Conservation (phyloP, 53 echinoderm and acorn worm genomes). For the Patiria pectinifera region DNA sequence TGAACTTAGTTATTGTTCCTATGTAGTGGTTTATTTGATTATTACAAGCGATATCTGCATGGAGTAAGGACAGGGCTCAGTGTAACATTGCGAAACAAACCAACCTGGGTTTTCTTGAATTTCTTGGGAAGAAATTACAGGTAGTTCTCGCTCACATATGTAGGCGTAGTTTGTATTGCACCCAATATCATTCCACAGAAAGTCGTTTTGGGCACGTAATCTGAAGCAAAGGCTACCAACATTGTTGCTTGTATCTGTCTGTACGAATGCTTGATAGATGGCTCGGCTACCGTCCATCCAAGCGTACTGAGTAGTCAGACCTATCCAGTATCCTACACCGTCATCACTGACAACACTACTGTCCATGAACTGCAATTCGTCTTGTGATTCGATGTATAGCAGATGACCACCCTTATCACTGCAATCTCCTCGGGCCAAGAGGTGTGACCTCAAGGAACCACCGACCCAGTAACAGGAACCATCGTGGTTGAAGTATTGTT, state of each 20-base stretch:
- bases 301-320: background rate
- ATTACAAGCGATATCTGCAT: too few relatives aligned
- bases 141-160: background rate
- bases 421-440: background rate
- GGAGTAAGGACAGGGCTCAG: too few relatives aligned
- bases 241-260: background rate
- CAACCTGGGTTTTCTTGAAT: background rate
- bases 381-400: background rate
- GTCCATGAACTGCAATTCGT: background rate
- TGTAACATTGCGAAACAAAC: background rate
- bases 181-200: background rate
- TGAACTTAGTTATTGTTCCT: too few relatives aligned
- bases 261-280: background rate
- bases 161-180: slow-evolving; percentile 2
- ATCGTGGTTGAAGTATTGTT: background rate
- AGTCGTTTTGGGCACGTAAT: background rate
- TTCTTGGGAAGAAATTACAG: background rate
- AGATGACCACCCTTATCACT: background rate
- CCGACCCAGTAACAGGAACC: background rate
- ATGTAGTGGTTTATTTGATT: too few relatives aligned
- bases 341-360: background rate
- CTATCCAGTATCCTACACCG: background rate
- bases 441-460: background rate
- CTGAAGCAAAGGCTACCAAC: background rate
- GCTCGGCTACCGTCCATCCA: background rate